Conservation (phyloP, 2,888 invertebrate genomes). For the Lithophane leautieri region DNA sequence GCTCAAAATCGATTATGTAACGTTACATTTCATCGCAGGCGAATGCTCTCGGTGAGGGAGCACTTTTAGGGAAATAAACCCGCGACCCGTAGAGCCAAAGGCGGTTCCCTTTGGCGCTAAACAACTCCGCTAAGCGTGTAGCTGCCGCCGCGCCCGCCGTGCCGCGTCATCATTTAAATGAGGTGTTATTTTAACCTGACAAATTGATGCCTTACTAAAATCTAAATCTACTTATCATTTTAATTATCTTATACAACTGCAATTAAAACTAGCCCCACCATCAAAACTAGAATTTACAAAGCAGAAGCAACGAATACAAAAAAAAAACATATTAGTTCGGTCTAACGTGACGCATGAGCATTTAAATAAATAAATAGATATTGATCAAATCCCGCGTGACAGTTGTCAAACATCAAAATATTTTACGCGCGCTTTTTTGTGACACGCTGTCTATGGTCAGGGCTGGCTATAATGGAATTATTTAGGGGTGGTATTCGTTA, state of each 20-base stretch:
- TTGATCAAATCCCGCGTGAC: slow-evolving; percentile 84
- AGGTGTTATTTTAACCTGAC: not conserved
- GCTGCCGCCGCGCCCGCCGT: too few species aligned
- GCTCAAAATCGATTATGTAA: too few species aligned
- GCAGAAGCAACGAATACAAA: slow-evolving; percentile 23
- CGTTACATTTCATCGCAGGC: too few species aligned
- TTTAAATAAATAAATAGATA: slow-evolving; percentile 84
- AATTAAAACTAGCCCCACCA: slow-evolving; percentile 31
- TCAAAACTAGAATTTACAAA: slow-evolving; percentile 39
- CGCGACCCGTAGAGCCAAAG: too few species aligned
- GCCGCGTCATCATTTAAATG: too few species aligned
- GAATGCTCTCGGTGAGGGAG: too few species aligned
- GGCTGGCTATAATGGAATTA: slow-evolving; percentile 71
- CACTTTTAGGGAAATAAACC: too few species aligned
- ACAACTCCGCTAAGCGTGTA: too few species aligned
- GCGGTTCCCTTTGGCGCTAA: too few species aligned
- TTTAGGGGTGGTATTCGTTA: slow-evolving; percentile 36
- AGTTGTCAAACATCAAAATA: slow-evolving; percentile 90
- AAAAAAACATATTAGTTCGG: slow-evolving; percentile 44
- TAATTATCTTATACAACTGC: not conserved
- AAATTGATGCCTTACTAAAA: not conserved
- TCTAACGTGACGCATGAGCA: slow-evolving; percentile 67
- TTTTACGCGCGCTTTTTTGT: slow-evolving; percentile 87
- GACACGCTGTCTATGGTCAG: slow-evolving; percentile 75
- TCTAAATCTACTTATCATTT: slow-evolving; percentile 1